These are phyloP conservation scores for Clamator glandarius DNA, from an alignment of 2,797 vertebrate species.

Conservation along the genomic window DNA sequence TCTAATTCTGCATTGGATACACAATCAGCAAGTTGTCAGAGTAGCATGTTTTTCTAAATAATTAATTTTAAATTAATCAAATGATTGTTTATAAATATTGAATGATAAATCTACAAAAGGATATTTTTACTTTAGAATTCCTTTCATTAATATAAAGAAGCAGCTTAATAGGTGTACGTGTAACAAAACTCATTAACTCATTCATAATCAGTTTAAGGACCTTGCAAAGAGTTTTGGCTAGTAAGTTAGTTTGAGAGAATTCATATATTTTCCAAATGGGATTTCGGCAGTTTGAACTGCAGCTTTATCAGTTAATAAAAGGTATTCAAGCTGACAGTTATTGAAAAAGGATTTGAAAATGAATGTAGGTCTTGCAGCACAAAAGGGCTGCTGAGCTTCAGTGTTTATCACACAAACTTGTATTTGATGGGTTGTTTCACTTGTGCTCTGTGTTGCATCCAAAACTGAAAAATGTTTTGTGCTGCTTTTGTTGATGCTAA, in stretches of 20 bases:
- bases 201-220: neutral
- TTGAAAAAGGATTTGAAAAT: neutral
- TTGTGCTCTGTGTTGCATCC: neutral
- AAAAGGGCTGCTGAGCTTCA: neutral
- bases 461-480: neutral
- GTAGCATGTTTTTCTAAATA: neutral
- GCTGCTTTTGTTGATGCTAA: neutral
- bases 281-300: neutral
- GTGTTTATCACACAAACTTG: neutral
- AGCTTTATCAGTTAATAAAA: constrained; percentile 8
- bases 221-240: neutral
- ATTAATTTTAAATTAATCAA: neutral
- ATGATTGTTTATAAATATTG: neutral
- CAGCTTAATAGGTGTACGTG: neutral
- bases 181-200: neutral
- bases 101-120: neutral
- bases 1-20: neutral
- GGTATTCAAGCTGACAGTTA: neutral
- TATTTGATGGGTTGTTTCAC: neutral
- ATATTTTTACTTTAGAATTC: neutral
- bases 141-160: neutral
- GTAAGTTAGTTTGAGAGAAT: neutral
- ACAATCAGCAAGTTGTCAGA: neutral
- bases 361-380: neutral
- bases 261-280: neutral